phyloP scores from a whole-genome alignment of 2,113 vertebrate species.

The Hippocampus guttulatus region DNA sequence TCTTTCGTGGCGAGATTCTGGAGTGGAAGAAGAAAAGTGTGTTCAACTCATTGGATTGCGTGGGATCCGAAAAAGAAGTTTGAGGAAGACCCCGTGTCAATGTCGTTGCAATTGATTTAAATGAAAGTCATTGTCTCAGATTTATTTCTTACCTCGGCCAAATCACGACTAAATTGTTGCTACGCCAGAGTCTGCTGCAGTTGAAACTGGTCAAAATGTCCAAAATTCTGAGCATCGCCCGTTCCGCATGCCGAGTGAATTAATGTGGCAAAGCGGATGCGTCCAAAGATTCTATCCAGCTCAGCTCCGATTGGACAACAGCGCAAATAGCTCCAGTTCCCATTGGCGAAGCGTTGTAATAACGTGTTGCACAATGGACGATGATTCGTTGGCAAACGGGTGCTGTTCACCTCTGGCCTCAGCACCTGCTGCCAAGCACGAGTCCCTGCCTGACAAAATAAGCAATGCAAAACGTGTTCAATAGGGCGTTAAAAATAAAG shows the following conservation, averaged over 20 bases:
- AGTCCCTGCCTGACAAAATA: background rate
- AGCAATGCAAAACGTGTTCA: background rate
- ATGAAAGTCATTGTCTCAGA: background rate
- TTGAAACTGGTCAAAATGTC: background rate
- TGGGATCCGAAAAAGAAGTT: background rate
- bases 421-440: background rate
- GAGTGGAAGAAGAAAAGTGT: background rate
- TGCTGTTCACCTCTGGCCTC: constrained; percentile 37
- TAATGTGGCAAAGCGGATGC: background rate
- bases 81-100: no score
- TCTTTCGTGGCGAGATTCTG: no score
- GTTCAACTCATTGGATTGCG: no score
- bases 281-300: background rate
- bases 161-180: background rate
- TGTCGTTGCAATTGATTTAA: no score
- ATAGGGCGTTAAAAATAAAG: background rate
- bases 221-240: constrained; percentile 6
- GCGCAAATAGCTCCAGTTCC: background rate
- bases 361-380: constrained; percentile 14
- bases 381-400: constrained; percentile 35
- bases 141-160: constrained; percentile 27
- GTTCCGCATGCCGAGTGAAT: constrained; percentile 6
- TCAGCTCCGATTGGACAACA: constrained; percentile 56
- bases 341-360: constrained; percentile 42
- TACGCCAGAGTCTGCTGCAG: background rate